A percentile compares a stretch with the other conserved stretches of the same genome.
phyloP scores from a whole-genome alignment of 2,797 vertebrate species.

The Micropoecilia bifurca region DNA sequence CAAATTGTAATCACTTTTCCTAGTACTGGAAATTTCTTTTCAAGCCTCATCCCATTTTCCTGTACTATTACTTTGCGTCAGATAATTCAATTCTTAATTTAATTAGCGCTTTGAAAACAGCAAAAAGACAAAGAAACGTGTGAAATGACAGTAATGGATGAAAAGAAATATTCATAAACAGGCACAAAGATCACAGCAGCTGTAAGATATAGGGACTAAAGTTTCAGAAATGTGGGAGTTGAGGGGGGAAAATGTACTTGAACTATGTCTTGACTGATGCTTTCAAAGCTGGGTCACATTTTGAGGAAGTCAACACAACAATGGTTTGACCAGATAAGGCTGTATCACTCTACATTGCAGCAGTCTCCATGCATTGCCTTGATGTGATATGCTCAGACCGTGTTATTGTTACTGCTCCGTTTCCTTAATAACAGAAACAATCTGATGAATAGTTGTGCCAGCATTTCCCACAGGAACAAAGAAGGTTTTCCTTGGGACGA shows the following conservation, averaged over 20 bases:
- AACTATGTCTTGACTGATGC: constrained; percentile 24
- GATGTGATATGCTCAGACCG: constrained; percentile 23
- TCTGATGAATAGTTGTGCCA: constrained; percentile 32
- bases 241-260: not conserved
- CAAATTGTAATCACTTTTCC: not conserved
- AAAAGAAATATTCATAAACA: not conserved
- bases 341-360: constrained; percentile 38
- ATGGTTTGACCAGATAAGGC: constrained; percentile 63
- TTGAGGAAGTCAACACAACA: constrained; percentile 61
- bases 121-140: not conserved
- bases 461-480: constrained; percentile 30
- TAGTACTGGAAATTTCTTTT: not conserved
- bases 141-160: not conserved
- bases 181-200: not conserved
- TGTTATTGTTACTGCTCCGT: constrained; percentile 42
- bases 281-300: constrained; percentile 25
- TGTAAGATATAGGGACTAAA: not conserved
- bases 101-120: not conserved
- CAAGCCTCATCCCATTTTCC: not conserved
- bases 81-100: not conserved
- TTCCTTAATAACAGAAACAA: constrained; percentile 43
- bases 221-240: not conserved
- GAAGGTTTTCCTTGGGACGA: constrained; percentile 6
- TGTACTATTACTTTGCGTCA: not conserved
- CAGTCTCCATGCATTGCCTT: constrained; percentile 14